phyloP scores from a whole-genome alignment of 2,113 vertebrate genomes.

The Trachemys scripta region DNA sequence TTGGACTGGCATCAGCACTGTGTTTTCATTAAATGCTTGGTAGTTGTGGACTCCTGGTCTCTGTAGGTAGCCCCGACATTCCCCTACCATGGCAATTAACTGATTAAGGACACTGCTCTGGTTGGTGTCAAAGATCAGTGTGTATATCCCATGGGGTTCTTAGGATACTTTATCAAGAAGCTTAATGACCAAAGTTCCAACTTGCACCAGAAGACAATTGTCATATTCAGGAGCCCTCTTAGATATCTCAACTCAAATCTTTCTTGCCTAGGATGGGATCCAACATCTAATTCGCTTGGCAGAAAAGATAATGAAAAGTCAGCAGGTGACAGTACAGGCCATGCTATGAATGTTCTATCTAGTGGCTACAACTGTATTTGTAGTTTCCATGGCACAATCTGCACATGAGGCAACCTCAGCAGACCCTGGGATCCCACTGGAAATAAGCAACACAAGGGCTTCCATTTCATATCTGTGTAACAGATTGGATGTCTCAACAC shows the following conservation, averaged over 20 bases:
- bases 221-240: neutral
- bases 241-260: neutral
- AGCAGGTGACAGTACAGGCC: neutral
- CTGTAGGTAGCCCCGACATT: neutral
- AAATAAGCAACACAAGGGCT: neutral
- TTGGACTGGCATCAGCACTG: neutral
- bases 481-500: too few relatives aligned
- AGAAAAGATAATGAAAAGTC: neutral
- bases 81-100: neutral
- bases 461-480: neutral
- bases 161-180: neutral
- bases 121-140: neutral
- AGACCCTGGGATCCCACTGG: too few relatives aligned
- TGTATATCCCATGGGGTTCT: neutral
- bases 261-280: neutral
- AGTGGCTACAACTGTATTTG: accelerated
- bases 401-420: neutral
- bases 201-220: neutral
- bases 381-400: neutral
- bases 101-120: neutral
- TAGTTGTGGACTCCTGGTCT: neutral
- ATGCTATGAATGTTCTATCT: neutral
- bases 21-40: neutral
- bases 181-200: neutral
- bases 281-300: neutral